Percentiles rank a stretch among this genome's conserved stretches.
These are phyloP conservation scores for Psilopsiagon aurifrons DNA, from an alignment of 2,113 vertebrate species.

Conservation along the genomic window DNA sequence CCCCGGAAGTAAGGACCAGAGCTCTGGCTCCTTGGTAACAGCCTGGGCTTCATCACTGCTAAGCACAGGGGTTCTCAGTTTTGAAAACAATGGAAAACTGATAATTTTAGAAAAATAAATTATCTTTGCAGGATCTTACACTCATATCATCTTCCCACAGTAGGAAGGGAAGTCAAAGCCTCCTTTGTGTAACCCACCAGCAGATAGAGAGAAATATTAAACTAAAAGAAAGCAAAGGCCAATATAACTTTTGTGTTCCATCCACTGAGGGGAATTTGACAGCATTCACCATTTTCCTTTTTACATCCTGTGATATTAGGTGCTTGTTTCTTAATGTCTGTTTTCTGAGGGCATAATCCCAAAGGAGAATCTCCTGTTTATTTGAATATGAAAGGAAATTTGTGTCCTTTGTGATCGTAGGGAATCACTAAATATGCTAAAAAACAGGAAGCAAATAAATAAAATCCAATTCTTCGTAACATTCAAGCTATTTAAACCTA, in stretches of 20 bases:
- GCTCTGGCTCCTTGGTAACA: background rate
- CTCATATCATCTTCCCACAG: background rate
- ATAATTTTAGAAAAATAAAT: slow-evolving; percentile 3
- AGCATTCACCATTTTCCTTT: background rate
- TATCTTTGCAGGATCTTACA: background rate
- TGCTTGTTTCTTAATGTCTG: background rate
- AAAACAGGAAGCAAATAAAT: slow-evolving; percentile 37
- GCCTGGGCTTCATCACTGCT: background rate
- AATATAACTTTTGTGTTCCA: background rate
- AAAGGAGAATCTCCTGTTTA: background rate
- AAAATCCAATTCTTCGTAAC: background rate
- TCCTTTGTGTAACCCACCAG: background rate
- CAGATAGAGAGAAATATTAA: background rate
- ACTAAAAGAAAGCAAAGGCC: background rate
- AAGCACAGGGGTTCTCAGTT: background rate
- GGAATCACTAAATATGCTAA: slow-evolving; percentile 1
- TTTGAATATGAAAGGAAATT: background rate
- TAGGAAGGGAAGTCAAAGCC: background rate
- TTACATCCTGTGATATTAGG: background rate
- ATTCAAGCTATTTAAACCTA: background rate
- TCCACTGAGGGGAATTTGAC: background rate
- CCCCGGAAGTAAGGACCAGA: background rate
- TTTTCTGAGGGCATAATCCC: background rate
- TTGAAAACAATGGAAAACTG: background rate
- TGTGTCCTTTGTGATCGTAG: background rate